These are phyloP conservation scores for Fulmarus glacialis DNA, from an alignment of 2,113 vertebrate genomes.

Conservation along the genomic window DNA sequence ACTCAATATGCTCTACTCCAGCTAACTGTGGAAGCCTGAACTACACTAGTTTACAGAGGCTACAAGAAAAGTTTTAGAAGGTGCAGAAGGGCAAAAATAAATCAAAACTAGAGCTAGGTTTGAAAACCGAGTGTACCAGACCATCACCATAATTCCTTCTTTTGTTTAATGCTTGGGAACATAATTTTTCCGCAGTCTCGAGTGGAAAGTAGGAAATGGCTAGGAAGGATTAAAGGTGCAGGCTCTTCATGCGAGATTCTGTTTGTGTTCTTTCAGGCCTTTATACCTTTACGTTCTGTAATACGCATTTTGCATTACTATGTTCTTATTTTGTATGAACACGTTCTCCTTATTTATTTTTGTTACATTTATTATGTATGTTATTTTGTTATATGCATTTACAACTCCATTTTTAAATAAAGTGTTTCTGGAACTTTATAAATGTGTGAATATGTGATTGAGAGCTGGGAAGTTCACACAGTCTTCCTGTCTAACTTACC, in stretches of 20 bases:
- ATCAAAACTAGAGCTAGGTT: constrained; percentile 50
- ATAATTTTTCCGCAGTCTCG: constrained; percentile 38
- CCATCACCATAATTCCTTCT: constrained; percentile 66
- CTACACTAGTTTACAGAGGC: constrained; percentile 53
- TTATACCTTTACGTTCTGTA: constrained; percentile 80
- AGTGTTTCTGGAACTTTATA: constrained; percentile 86
- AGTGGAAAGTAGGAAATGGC: constrained; percentile 52
- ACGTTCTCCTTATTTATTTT: constrained; percentile 92
- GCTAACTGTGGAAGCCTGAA: constrained; percentile 63
- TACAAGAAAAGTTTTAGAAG: constrained; percentile 45
- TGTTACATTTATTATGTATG: constrained; percentile 90
- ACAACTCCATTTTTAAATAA: constrained; percentile 94
- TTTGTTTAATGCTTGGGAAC: constrained; percentile 68
- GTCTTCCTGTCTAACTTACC: neutral
- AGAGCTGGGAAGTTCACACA: neutral
- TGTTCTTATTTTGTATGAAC: constrained; percentile 89
- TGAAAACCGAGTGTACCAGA: constrained; percentile 42
- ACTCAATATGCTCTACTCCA: constrained; percentile 58
- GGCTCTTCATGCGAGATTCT: constrained; percentile 81
- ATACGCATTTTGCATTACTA: constrained; percentile 84
- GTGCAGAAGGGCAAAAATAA: constrained; percentile 64
- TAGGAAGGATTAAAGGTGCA: constrained; percentile 72
- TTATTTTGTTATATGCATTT: constrained; percentile 91
- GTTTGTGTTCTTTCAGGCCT: constrained; percentile 74
- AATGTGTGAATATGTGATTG: constrained; percentile 16